A percentile compares a stretch with the other conserved stretches of the same genome.
Evolutionary conservation across 2,888 invertebrate species (phyloP).

Genomic region (Lasius platythorax): DNA sequence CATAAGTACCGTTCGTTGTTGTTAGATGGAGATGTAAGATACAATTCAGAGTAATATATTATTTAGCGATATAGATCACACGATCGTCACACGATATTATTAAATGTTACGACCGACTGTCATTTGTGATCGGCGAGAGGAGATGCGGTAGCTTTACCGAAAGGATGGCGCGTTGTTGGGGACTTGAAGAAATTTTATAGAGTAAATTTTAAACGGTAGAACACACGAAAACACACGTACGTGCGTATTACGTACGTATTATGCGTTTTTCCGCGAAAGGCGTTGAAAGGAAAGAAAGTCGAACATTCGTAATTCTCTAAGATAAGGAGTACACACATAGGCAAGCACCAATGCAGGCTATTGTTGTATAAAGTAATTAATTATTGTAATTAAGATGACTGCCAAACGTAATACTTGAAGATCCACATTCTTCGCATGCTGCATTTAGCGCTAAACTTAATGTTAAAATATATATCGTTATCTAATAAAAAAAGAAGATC

Average conservation of each 20-base stretch:
- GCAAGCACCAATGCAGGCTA: slow-evolving; percentile 56
- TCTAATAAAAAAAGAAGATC: slow-evolving; percentile 2
- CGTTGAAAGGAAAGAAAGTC: slow-evolving; percentile 41
- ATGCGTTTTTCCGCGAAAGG: slow-evolving; percentile 36
- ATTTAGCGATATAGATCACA: slow-evolving; percentile 67
- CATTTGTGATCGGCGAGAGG: slow-evolving; percentile 69
- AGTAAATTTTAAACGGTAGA: slow-evolving; percentile 69
- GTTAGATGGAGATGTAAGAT: slow-evolving; percentile 78
- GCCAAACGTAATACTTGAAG: slow-evolving; percentile 65
- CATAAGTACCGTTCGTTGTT: slow-evolving; percentile 77
- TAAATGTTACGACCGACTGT: slow-evolving; percentile 71
- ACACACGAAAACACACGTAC: slow-evolving; percentile 5
- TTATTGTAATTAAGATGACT: slow-evolving; percentile 64
- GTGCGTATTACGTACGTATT: slow-evolving; percentile 46
- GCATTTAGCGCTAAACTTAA: slow-evolving; percentile 32
- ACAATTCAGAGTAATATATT: slow-evolving; percentile 79
- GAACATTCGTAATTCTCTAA: slow-evolving; percentile 56
- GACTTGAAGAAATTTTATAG: slow-evolving; percentile 81
- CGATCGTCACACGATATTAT: slow-evolving; percentile 61
- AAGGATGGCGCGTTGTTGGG: slow-evolving; percentile 76
- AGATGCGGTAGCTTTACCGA: slow-evolving; percentile 68
- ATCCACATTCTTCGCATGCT: background rate
- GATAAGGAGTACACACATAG: slow-evolving; percentile 45
- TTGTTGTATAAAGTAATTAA: slow-evolving; percentile 73
- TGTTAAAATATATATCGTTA: background rate